Percentiles rank a stretch among this genome's conserved stretches.
phyloP scores from a whole-genome alignment of 2,113 vertebrate species.

The Ovibos moschatus region DNA sequence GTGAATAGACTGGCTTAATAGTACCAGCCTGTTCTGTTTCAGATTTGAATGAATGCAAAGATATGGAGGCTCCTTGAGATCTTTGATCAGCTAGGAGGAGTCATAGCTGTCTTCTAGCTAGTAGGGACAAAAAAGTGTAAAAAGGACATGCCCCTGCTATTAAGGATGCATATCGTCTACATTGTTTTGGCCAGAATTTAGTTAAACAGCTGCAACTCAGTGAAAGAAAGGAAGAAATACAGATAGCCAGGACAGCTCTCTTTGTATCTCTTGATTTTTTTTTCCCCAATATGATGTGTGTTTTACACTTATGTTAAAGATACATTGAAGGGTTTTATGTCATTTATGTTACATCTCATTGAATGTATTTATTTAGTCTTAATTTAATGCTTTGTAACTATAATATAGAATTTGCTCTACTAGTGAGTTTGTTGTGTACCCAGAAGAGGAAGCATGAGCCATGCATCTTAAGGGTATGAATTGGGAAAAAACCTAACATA shows the following conservation, averaged over 20 bases:
- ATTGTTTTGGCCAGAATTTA: neutral
- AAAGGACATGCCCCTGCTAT: neutral
- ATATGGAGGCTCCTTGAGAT: neutral
- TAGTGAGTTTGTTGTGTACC: neutral
- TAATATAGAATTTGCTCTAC: neutral
- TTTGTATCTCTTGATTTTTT: neutral
- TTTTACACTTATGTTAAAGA: neutral
- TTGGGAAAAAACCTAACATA: neutral
- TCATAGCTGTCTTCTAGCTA: neutral
- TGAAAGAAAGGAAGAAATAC: neutral
- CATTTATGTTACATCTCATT: neutral
- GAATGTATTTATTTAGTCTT: neutral
- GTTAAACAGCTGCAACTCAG: neutral
- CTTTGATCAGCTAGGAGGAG: neutral
- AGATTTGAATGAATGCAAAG: neutral
- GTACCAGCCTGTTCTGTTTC: neutral
- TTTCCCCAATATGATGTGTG: neutral
- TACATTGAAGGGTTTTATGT: neutral
- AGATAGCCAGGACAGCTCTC: neutral
- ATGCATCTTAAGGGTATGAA: neutral
- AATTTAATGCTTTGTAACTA: neutral
- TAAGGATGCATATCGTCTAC: neutral
- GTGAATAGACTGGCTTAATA: neutral
- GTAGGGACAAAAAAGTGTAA: neutral
- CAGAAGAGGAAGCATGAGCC: neutral